Evolutionary conservation across 2,888 invertebrate species (phyloP).

Genomic region (Drosophila niveifrons): DNA sequence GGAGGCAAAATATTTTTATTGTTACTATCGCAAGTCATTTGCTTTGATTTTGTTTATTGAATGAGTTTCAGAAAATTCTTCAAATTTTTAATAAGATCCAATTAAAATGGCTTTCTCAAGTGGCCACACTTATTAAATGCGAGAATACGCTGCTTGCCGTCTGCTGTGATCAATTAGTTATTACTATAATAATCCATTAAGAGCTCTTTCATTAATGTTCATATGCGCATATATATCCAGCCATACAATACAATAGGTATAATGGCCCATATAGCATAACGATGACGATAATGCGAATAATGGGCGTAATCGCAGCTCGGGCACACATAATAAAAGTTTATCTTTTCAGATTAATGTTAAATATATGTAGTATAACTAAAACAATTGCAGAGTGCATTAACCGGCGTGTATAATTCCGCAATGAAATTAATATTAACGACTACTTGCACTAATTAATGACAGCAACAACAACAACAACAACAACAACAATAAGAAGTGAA

Average conservation of each 20-base stretch:
- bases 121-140: conserved; percentile 7
- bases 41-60: not conserved
- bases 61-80: not conserved
- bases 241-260: conserved; percentile 25
- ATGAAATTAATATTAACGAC: conserved; percentile 76
- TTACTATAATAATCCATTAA: conserved; percentile 33
- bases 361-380: conserved; percentile 34
- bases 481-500: conserved; percentile 45
- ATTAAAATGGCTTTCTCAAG: conserved; percentile 11
- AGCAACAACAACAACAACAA: conserved; percentile 46
- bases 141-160: not conserved
- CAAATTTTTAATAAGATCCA: conserved; percentile 7
- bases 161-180: conserved; percentile 10
- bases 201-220: conserved; percentile 5
- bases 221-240: conserved; percentile 33
- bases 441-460: conserved; percentile 64
- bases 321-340: conserved; percentile 49
- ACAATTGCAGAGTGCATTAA: conserved; percentile 70
- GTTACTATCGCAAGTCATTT: not conserved
- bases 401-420: conserved; percentile 61
- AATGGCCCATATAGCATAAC: conserved; percentile 2
- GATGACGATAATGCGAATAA: conserved; percentile 42
- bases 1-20: not conserved
- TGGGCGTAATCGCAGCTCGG: conserved; percentile 36
- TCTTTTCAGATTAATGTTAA: conserved; percentile 43